Evolutionary conservation across 2,113 vertebrate species (phyloP).

Genomic region (Corythornis cristatus): DNA sequence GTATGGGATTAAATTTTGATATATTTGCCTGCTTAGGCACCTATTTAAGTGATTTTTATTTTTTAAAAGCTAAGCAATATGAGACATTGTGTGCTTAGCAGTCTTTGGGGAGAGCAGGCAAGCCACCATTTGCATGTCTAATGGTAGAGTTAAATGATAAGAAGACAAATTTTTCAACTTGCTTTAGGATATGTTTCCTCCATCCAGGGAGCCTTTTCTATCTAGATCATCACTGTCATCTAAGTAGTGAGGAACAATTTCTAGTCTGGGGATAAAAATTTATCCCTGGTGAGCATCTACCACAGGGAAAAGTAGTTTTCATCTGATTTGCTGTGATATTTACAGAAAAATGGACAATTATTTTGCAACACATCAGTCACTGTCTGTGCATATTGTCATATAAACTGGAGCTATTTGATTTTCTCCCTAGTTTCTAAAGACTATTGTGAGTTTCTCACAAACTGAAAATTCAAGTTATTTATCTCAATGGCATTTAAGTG

Average conservation of each 20-base stretch:
- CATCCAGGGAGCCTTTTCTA: background rate
- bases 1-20: background rate
- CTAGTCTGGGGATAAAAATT: background rate
- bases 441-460: background rate
- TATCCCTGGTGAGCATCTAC: background rate
- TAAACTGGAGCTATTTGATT: background rate
- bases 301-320: background rate
- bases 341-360: background rate
- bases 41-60: background rate
- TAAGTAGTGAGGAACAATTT: background rate
- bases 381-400: background rate
- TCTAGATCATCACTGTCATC: background rate
- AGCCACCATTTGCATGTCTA: background rate
- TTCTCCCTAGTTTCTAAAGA: background rate
- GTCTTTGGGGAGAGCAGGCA: background rate
- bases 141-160: background rate
- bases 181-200: background rate
- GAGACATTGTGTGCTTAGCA: background rate
- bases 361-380: background rate
- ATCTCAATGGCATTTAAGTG: background rate
- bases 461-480: background rate
- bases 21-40: background rate
- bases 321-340: background rate
- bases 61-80: background rate
- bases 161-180: background rate